Conservation (phyloP, 2,888 invertebrate genomes). For the Gandaritis pyraliata region DNA sequence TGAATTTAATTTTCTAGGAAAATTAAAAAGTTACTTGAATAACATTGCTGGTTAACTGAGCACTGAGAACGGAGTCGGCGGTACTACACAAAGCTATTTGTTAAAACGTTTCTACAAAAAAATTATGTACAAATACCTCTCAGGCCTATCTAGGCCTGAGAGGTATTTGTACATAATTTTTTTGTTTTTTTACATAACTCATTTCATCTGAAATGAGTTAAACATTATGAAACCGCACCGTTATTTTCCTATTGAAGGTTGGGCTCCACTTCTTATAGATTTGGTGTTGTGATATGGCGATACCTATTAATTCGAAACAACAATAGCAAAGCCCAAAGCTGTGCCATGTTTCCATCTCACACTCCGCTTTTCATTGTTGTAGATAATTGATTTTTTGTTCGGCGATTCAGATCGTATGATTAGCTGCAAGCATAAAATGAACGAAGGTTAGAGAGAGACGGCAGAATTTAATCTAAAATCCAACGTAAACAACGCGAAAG, state of each 20-base stretch:
- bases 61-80: conserved; percentile 9
- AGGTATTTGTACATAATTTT: no score
- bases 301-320: conserved; percentile 72
- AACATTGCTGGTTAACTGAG: conserved; percentile 3
- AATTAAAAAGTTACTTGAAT: conserved; percentile 26
- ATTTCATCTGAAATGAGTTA: conserved; percentile 30
- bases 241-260: conserved; percentile 67
- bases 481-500: conserved; percentile 72
- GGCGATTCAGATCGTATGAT: conserved; percentile 56
- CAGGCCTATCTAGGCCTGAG: no score
- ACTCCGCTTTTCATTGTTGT: conserved; percentile 67
- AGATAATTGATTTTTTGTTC: conserved; percentile 74
- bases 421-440: conserved; percentile 58
- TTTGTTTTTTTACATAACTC: no score
- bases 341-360: conserved; percentile 68
- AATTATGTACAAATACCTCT: background rate
- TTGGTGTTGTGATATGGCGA: conserved; percentile 74
- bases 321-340: conserved; percentile 63
- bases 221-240: conserved; percentile 62
- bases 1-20: conserved; percentile 32
- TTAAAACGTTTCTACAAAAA: conserved; percentile 3
- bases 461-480: conserved; percentile 74
- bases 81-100: background rate
- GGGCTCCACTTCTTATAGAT: conserved; percentile 71
- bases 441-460: conserved; percentile 60